Evolutionary conservation across 37 sponge, comb jelly and placozoan genomes (phyloP), one percentile per base, ranked within the genome.

Genomic region (Ephydatia muelleri): DNA sequence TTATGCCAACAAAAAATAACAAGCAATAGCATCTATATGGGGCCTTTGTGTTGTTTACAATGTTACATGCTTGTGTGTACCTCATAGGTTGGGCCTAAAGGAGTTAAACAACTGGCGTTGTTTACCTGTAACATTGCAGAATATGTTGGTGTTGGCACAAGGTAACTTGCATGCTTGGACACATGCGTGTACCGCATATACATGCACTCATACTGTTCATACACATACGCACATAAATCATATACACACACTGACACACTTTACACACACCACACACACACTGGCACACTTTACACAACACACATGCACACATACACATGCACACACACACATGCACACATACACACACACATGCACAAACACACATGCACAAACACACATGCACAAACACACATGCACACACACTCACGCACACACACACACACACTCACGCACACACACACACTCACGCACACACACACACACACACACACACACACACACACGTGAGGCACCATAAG

Each of bases 21-120:
- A 69, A 32, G 39, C 13, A 38, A n/a, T n/a, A n/a, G n/a, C n/a
- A n/a, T n/a, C n/a, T n/a, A n/a, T n/a, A n/a, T n/a, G n/a, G n/a
- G n/a, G n/a, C n/a, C n/a, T n/a, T n/a, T n/a, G n/a, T n/a, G n/a
- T n/a, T n/a, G n/a, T n/a, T n/a, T 4, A 8, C 6, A 8, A 8
- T 43, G 47, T 43, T 11, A 11, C 4, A 43, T 43, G 8, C 47
- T 43, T 43, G 47, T 43, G 47, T 43, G 47, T 8, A 43, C n/a
- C n/a, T n/a, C 30, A 35, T 78, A 94, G 94, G 88, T 88, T 38
- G 94, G 91, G 16, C 79, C 85, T 2, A 47, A 31, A 77, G 94
- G 94, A 21, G 90, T 90, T 83, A 94, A 94, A 57, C 88, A 90
- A 11, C 78, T 94, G 13, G 94, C 94, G 13, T 84, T 88, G 26